A percentile compares a stretch with the other conserved stretches of the same genome.
phyloP scores from a whole-genome alignment of 1,140 invertebrate species.

The Scaptomyza montana region DNA sequence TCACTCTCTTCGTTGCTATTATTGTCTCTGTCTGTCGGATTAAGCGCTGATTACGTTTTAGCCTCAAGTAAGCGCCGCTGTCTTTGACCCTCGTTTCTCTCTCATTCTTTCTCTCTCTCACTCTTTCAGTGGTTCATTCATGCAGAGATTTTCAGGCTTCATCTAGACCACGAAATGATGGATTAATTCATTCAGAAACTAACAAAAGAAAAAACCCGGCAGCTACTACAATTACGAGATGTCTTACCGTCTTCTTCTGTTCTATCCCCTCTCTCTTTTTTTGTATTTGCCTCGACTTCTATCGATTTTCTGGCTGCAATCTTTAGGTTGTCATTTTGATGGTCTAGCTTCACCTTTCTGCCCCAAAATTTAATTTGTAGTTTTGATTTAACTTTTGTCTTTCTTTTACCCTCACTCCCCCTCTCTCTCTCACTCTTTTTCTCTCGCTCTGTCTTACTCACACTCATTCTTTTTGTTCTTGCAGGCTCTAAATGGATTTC shows the following conservation, averaged over 20 bases:
- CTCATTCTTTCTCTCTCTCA: background rate
- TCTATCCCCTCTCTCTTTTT: background rate
- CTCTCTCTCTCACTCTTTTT: background rate
- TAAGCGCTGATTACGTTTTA: constrained; percentile 73
- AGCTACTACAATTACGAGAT: constrained; percentile 50
- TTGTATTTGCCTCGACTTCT: background rate
- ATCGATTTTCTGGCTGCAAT: constrained; percentile 46
- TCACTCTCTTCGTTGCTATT: constrained; percentile 12
- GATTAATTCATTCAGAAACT: constrained; percentile 59
- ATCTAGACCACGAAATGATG: constrained; percentile 51
- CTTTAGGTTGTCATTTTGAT: constrained; percentile 51
- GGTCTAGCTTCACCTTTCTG: constrained; percentile 19
- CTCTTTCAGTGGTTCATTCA: constrained; percentile 50
- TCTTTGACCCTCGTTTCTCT: constrained; percentile 23
- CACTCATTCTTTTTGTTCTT: constrained; percentile 83
- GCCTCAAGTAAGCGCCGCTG: constrained; percentile 67
- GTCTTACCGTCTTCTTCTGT: background rate
- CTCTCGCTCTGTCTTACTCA: constrained; percentile 33
- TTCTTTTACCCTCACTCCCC: constrained; percentile 2
- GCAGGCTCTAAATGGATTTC: constrained; percentile 99
- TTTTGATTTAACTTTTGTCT: constrained; percentile 75
- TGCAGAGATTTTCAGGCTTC: constrained; percentile 19
- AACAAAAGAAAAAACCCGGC: constrained; percentile 27
- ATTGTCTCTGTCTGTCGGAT: constrained; percentile 49
- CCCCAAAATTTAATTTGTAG: constrained; percentile 74